Conservation (phyloP, 2,888 invertebrate species). For the Tortrix viridana region DNA sequence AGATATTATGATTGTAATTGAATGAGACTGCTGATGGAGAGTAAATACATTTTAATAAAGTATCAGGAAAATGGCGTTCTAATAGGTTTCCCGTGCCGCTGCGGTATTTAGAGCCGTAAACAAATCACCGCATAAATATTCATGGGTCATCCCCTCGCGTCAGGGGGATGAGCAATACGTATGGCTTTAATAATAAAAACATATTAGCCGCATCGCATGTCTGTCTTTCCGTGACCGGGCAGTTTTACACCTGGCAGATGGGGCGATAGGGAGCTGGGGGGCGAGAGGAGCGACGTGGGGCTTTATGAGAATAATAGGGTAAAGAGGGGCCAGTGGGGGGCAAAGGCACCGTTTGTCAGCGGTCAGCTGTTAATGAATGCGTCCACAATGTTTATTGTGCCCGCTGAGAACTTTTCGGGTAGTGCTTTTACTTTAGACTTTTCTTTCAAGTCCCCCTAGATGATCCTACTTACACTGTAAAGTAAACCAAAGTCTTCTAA, state of each 20-base stretch:
- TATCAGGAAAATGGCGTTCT: not conserved
- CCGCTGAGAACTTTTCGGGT: conserved; percentile 74
- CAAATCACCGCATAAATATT: conserved; percentile 81
- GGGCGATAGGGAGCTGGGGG: conserved; percentile 55
- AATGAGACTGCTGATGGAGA: too few species aligned
- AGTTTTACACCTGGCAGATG: conserved; percentile 81
- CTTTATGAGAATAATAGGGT: conserved; percentile 65
- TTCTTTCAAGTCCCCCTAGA: too few species aligned
- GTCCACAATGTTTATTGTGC: conserved; percentile 79
- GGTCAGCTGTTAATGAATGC: conserved; percentile 81
- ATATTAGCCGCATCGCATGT: conserved; percentile 83
- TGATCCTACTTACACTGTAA: too few species aligned
- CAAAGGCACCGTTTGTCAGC: conserved; percentile 76
- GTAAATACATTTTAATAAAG: not conserved
- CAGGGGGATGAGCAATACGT: conserved; percentile 69
- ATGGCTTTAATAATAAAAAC: conserved; percentile 80
- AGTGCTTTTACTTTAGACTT: conserved; percentile 68
- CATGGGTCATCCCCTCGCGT: conserved; percentile 69
- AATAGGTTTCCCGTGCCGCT: conserved; percentile 17
- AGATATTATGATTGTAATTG: too few species aligned
- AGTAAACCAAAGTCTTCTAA: too few species aligned
- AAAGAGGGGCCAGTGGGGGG: conserved; percentile 58
- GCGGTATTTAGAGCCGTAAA: conserved; percentile 55
- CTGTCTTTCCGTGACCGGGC: conserved; percentile 81
- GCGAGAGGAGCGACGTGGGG: conserved; percentile 55